Evolutionary conservation across 1,140 invertebrate species (phyloP).

Genomic region (Ceratitis capitata): DNA sequence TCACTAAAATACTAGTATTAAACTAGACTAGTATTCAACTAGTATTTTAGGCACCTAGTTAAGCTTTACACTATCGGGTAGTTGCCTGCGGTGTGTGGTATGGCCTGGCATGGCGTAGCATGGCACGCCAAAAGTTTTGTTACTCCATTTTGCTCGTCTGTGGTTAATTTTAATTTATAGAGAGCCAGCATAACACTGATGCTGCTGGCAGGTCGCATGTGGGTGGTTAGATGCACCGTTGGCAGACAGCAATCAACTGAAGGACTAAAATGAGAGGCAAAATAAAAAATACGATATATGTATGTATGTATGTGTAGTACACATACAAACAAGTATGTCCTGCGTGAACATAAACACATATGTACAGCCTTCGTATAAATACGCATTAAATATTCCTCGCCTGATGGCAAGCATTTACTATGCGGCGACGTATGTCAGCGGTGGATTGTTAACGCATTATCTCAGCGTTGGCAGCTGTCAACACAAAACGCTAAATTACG

Average conservation of each 20-base stretch:
- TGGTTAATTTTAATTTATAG: slow-evolving; percentile 35
- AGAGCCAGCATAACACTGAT: neutral
- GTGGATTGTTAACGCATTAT: slow-evolving; percentile 16
- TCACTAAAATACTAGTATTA: neutral
- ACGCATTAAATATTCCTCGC: neutral
- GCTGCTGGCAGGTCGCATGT: neutral
- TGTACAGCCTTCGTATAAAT: neutral
- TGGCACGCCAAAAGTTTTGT: neutral
- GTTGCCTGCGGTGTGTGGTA: neutral
- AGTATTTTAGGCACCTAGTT: too few species aligned
- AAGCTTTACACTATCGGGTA: too few species aligned
- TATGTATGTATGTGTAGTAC: neutral
- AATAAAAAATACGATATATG: neutral
- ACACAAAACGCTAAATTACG: slow-evolving; percentile 26
- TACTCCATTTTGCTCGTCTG: neutral
- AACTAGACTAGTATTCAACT: neutral
- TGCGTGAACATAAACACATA: neutral
- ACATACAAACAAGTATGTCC: neutral
- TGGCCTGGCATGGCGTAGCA: too few species aligned
- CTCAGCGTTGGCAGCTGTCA: slow-evolving; percentile 26
- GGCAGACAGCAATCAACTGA: neutral
- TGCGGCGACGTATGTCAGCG: neutral
- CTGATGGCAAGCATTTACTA: neutral
- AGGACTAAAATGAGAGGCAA: neutral
- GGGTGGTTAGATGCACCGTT: neutral